These are phyloP conservation scores for Actenoides hombroni DNA, from an alignment of 2,113 vertebrate genomes.

Conservation along the genomic window DNA sequence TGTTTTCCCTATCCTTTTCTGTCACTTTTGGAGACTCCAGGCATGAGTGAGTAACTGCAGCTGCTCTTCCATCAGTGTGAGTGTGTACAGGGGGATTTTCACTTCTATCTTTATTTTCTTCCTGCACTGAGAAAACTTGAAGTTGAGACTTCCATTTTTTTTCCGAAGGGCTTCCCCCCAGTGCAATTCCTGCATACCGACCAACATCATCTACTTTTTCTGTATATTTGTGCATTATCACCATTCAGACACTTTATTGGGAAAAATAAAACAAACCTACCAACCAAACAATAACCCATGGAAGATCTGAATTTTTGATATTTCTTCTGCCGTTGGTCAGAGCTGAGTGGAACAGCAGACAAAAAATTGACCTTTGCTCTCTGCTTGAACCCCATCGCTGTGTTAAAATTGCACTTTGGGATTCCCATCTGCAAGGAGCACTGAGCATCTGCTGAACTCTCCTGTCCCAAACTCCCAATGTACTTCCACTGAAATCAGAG, in stretches of 20 bases:
- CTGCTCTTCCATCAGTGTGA: rapidly evolving
- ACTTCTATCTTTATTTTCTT: neutral
- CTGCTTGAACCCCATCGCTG: rapidly evolving
- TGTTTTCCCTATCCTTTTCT: neutral
- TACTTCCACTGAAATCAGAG: neutral
- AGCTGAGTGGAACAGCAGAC: neutral
- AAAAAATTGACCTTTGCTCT: neutral
- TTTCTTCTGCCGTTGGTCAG: neutral
- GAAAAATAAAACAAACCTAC: neutral
- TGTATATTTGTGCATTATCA: neutral
- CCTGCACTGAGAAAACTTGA: neutral
- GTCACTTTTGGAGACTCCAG: neutral
- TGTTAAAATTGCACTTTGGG: neutral
- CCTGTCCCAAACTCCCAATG: neutral
- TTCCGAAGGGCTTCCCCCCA: neutral
- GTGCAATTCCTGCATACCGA: neutral
- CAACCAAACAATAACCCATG: rapidly evolving
- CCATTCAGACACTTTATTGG: neutral
- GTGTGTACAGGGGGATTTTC: neutral
- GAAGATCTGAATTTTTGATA: neutral
- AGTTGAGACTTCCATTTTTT: neutral
- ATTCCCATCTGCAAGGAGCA: neutral
- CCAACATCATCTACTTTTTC: neutral
- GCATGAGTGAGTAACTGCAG: neutral
- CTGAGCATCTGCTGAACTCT: neutral